A percentile compares a stretch with the other conserved stretches of the same genome.
phyloP scores from a whole-genome alignment of 2,113 vertebrate species.

The Puffinus mauretanicus region DNA sequence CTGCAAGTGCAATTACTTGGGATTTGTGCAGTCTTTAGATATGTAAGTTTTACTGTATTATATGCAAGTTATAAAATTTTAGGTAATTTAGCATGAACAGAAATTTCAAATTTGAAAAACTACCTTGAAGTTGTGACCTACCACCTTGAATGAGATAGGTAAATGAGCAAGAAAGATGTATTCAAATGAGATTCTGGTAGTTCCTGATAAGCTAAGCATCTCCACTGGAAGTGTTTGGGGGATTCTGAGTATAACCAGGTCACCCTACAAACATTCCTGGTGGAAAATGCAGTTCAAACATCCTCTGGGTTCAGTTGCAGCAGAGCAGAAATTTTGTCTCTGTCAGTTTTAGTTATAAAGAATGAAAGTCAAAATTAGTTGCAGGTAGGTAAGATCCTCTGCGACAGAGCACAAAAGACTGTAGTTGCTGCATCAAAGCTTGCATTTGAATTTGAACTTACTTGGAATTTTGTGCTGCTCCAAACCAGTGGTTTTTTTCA shows the following conservation, averaged over 20 bases:
- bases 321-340: background rate
- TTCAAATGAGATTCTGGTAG: background rate
- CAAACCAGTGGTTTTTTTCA: background rate
- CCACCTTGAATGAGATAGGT: background rate
- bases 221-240: background rate
- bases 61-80: background rate
- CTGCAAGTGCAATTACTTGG: background rate
- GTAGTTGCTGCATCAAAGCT: background rate
- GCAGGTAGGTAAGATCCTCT: background rate
- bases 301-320: background rate
- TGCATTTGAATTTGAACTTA: background rate
- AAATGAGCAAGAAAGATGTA: background rate
- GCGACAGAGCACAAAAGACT: background rate
- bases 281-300: background rate
- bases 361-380: background rate
- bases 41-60: background rate
- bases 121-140: background rate
- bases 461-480: background rate
- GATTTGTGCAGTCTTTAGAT: background rate
- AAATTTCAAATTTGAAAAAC: background rate
- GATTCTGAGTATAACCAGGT: background rate
- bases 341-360: background rate
- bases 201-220: background rate
- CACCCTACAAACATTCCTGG: background rate
- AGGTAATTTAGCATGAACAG: background rate